Base-by-base conservation (phyloP, 2,797 vertebrate species). In the Fistularia commersonii region DNA sequence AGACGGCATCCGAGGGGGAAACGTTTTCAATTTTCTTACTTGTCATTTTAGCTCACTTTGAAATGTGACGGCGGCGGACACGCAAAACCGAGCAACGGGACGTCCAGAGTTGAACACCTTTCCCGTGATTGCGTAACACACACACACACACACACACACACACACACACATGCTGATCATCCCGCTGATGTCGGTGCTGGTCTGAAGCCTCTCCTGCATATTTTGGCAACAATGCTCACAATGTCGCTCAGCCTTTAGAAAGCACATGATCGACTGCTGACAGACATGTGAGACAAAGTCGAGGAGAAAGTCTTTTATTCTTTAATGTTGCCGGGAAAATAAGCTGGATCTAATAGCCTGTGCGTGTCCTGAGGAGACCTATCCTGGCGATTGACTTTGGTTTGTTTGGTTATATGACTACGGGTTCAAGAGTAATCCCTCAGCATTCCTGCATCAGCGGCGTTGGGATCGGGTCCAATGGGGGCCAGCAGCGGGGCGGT, bases 251-350 rank as follows among this genome's bases (percentile, higher is more conserved):
- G 64, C 48, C 64, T 54, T 57, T 51, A 50, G 48, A 62, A 50
- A 86, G 63, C 83, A 76, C 77, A 80, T 79, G 78, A 71, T 61
- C 64, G 48, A 8, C 74, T 75, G 77, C 75, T 82, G 77, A 68
- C 65, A 79, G 64, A 56, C 80, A 82, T 74, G 69, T 80, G 72
- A 81, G 76, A 47, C 40, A 44, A 47, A 67, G 54, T 47, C 59
- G 51, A 45, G 36, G 45, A 41, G 14, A 41, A 31, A 9, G 36
- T 3, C 12, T 12, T 39, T 48, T 46, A 8, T 15, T 9, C 10
- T 38, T 43, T 35, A 23, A 56, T 1, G 6, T 5, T 48, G 54
- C 50, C 62, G 65, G 43, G 43, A 72, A 44, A 61, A 43, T 49
- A 52, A 45, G 10, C 23, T 32, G 49, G 36, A 31, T 64, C 14